A percentile compares a stretch with the other conserved stretches of the same genome.
Conservation (phyloP, 2,113 vertebrate genomes). For the Leptodactylus fuscus region DNA sequence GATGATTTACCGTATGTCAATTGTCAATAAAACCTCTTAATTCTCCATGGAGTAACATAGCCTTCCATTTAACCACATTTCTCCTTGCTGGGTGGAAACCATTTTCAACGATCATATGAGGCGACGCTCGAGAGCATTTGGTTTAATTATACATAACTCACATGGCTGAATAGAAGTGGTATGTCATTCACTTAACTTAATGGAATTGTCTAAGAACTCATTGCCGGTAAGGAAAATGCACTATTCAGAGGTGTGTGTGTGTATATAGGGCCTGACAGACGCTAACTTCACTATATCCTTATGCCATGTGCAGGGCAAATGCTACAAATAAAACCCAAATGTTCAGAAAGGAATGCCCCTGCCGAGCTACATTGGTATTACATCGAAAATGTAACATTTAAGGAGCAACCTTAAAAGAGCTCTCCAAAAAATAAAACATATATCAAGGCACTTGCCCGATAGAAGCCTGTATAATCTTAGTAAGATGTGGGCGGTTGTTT, state of each 20-base stretch:
- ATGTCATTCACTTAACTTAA: conserved; percentile 53
- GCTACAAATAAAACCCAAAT: background rate
- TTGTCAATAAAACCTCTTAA: background rate
- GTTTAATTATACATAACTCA: conserved; percentile 57
- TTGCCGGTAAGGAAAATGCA: background rate
- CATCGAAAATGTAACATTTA: too few species aligned
- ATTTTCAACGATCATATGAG: conserved; percentile 39
- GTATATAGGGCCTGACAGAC: conserved; percentile 5
- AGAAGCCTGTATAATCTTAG: too few species aligned
- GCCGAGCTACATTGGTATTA: background rate
- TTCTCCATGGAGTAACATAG: background rate
- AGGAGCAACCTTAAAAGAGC: too few species aligned
- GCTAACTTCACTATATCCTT: conserved; percentile 8
- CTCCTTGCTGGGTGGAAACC: background rate
- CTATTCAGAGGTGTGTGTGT: background rate
- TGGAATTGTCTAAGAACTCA: conserved; percentile 48
- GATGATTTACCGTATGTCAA: background rate
- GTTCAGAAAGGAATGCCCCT: background rate
- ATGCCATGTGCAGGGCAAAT: background rate
- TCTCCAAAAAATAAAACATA: too few species aligned
- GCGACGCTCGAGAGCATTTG: conserved; percentile 30
- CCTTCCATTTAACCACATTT: background rate
- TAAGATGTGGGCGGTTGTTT: too few species aligned
- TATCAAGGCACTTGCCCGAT: too few species aligned
- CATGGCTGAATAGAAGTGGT: conserved; percentile 32